Evolutionary conservation across 92 coral and sea anemone species (phyloP), one percentile per base, ranked within the genome.

Genomic region (Montipora capitata): DNA sequence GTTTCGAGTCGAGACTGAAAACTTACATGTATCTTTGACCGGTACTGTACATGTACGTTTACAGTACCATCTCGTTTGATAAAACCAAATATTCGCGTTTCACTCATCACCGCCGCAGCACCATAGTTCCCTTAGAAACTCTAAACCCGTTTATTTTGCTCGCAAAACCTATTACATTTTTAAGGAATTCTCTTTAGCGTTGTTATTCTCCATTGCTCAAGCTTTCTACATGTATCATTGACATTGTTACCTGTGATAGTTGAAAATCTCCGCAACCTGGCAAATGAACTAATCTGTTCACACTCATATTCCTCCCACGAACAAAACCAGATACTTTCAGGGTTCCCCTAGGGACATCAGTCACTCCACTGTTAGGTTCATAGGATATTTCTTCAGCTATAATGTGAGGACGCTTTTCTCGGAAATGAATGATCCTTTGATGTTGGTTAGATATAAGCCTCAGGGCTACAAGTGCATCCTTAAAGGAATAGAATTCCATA

Each of bases 261-360:
- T 98, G 98, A 68, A 98, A 98, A 78, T 94, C 96, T 67, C 99
- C 99, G 92, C 87, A 96, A 4, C 99, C 99, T 11, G 98, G 91
- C 58, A 98, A 77, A 68, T 98, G 98, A 54, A 96, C 95, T 58
- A 98, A 90, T 79, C 97, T 90, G 58, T 98, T 98, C 44, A 94
- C 99, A 15, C 96, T 94, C 3, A 98, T 87, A 40, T 86, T 84
- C 62, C 84, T 93, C 58, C 99, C 98, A 70, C 96, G 86, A 43
- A 98, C 89, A 84, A 85, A 98, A 4, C 99, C 99, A 63, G 98
- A 91, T 7, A 98, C 99, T 75, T 94, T 98, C 43, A 98, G 85
- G 10, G 99, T 98, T 12, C 99, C 99, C 61, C 84, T 87, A 13
- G 87, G 68, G 40, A 57, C 45, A 15, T 72, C 92, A 78, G 82